Percentiles rank a stretch among this genome's conserved stretches.
These are phyloP conservation scores for Clamator glandarius DNA, from an alignment of 2,797 vertebrate genomes.

Conservation along the genomic window DNA sequence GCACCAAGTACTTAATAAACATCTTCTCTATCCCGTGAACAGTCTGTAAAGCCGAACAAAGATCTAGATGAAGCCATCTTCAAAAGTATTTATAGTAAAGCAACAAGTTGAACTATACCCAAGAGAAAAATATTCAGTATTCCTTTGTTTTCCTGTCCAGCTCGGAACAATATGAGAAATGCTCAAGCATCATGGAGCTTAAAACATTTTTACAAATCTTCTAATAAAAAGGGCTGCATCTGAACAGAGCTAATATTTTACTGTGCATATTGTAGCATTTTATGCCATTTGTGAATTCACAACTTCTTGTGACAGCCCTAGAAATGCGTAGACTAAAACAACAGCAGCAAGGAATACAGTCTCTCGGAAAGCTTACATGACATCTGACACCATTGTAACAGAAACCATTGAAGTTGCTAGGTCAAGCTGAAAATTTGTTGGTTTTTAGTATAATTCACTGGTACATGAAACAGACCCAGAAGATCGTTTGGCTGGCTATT, in stretches of 20 bases:
- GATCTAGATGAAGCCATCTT: too few relatives aligned
- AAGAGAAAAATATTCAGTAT: too few relatives aligned
- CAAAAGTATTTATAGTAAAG: too few relatives aligned
- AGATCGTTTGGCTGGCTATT: neutral
- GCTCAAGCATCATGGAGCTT: too few relatives aligned
- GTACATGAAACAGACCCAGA: neutral
- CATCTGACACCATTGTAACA: accelerated
- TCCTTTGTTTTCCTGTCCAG: too few relatives aligned
- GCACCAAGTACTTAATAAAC: too few relatives aligned
- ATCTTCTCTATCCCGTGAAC: too few relatives aligned
- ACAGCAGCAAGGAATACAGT: neutral
- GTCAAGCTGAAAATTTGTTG: neutral
- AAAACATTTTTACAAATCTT: too few relatives aligned
- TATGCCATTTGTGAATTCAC: neutral
- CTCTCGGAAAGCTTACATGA: neutral
- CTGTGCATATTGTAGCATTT: neutral
- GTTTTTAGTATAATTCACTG: neutral
- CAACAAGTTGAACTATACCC: too few relatives aligned
- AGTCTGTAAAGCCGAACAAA: too few relatives aligned
- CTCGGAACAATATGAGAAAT: too few relatives aligned
- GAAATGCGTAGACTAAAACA: neutral
- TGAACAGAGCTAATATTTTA: neutral
- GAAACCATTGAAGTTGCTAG: neutral
- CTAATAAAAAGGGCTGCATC: too few relatives aligned
- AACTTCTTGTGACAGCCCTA: neutral